phyloP scores from a whole-genome alignment of 2,888 invertebrate species.

The Mechanitis mazaeus region DNA sequence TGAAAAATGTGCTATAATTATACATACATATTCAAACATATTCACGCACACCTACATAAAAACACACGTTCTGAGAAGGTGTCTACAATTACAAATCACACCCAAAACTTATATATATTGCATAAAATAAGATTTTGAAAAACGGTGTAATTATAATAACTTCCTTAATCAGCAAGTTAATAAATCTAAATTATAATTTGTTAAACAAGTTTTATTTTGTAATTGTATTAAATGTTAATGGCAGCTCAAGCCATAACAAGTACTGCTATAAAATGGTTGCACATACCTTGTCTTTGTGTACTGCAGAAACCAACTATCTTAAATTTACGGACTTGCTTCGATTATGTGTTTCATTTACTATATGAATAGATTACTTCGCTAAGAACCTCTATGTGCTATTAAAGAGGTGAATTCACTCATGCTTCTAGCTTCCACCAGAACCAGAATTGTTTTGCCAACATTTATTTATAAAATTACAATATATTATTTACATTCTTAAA shows the following conservation, averaged over 20 bases:
- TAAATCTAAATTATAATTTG: neutral
- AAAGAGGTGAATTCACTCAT: neutral
- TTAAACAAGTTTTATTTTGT: neutral
- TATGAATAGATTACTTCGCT: neutral
- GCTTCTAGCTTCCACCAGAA: too few relatives aligned
- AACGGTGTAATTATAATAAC: too few relatives aligned
- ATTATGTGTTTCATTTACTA: constrained; percentile 12
- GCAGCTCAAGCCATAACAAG: constrained; percentile 20
- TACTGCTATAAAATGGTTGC: constrained; percentile 20
- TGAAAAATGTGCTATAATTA: too few relatives aligned
- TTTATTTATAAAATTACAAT: too few relatives aligned
- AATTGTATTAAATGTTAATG: constrained; percentile 15
- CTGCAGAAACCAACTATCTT: constrained; percentile 15
- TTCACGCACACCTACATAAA: too few relatives aligned
- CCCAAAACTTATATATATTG: too few relatives aligned
- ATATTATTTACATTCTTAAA: too few relatives aligned
- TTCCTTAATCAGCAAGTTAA: neutral
- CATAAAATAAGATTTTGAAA: too few relatives aligned
- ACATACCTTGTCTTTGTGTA: constrained; percentile 20
- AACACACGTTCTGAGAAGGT: too few relatives aligned
- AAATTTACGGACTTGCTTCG: constrained; percentile 24
- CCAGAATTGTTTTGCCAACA: too few relatives aligned
- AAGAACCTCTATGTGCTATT: neutral
- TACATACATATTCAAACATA: too few relatives aligned
- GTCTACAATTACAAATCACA: too few relatives aligned